Base-by-base conservation (phyloP, 2,888 invertebrate genomes). In the Oscheius sp. region DNA sequence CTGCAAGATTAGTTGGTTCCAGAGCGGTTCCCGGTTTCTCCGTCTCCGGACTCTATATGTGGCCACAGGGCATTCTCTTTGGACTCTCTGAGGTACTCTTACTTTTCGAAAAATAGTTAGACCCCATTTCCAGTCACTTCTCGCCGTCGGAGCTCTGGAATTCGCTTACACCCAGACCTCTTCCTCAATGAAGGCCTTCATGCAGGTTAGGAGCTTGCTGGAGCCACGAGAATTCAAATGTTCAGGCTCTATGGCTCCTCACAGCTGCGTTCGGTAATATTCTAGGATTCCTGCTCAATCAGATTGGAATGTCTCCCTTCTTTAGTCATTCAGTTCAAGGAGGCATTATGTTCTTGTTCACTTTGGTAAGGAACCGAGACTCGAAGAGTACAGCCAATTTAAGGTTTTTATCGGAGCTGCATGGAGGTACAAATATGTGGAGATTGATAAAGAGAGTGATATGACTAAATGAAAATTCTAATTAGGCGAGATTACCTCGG, bases 111-210 rank as follows among this genome's bases (percentile, higher is more conserved):
- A 1, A 1, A 11, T 58, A 32, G 2, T 58, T 58, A 3, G n/a
- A 29, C 32, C 11, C 37, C 10, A 60, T 37, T 63, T 63, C 37
- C 63, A 63, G 63, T 47, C 48, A 1, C 47, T 63, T 4, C 63
- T 63, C 33, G 63, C 63, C 10, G 63, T 63, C 37, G 63, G 48
- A 47, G 63, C 63, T 29, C 29, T 63, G 48, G 63, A 63, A 48
- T 63, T 63, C 47, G 63, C 63, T 29, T 63, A 63, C n/a, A 63
- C 63, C 29, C 63, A 63, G 11, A 63, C 63, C 9, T 48, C 63
- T 1, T 13, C 47, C 2, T 63, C 63, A 29, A 63, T 63, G 63
- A 63, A 63, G 29, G 47, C 63, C 5, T 47, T 63, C 29, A 48
- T 63, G 63, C 63, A 63, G 50, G 63, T 33, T 37, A 11, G n/a